Evolutionary conservation across 2,113 vertebrate species (phyloP).

Genomic region (Rhagologus leucostigma): DNA sequence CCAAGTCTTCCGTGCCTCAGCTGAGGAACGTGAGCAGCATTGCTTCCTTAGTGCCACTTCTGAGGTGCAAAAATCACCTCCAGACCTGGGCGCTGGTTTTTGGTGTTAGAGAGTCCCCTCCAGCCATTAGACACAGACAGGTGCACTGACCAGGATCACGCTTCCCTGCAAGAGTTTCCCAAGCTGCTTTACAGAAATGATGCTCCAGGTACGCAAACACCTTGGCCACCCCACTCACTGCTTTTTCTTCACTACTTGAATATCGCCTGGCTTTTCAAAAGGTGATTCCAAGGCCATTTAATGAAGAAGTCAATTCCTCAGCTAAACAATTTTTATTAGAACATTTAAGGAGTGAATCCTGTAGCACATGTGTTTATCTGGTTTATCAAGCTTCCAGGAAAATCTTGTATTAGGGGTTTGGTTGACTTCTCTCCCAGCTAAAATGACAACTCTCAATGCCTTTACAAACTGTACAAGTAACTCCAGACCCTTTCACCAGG

Average conservation of each 20-base stretch:
- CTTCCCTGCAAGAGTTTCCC: neutral
- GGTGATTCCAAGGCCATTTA: conserved; percentile 20
- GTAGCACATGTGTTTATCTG: neutral
- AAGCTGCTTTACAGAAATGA: neutral
- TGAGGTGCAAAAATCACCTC: neutral
- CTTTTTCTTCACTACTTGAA: neutral
- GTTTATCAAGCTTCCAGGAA: neutral
- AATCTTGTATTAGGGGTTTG: neutral
- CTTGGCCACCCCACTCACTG: neutral
- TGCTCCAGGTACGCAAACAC: neutral
- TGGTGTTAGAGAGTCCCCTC: neutral
- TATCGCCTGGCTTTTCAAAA: neutral
- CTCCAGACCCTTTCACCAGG: neutral
- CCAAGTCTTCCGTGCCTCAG: neutral
- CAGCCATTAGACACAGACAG: neutral
- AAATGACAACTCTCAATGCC: neutral
- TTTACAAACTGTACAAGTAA: accelerated
- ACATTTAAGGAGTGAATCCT: conserved; percentile 22
- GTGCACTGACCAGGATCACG: neutral
- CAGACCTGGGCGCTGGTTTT: neutral
- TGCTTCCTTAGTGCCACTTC: neutral
- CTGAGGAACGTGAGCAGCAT: neutral
- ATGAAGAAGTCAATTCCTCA: conserved; percentile 13
- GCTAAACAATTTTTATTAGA: conserved; percentile 16
- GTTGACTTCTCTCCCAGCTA: neutral